phyloP scores from a whole-genome alignment of 2,888 invertebrate genomes.

The Hydroisotoma schaefferi region DNA sequence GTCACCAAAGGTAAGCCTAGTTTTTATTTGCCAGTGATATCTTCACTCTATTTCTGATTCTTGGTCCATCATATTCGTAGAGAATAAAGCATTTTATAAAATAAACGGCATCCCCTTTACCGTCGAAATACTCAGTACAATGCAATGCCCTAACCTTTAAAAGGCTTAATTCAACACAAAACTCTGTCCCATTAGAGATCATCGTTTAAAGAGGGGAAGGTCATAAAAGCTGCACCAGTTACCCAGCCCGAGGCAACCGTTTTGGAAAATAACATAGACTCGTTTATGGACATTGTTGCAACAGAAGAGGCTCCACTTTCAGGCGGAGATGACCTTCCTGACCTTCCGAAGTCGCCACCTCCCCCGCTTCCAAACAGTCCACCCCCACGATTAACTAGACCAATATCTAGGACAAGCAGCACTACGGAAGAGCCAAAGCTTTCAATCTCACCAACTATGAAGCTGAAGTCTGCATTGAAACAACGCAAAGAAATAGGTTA shows the following conservation, averaged over 20 bases:
- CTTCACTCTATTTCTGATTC: no score
- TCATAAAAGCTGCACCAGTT: no score
- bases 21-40: not conserved
- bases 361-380: not conserved
- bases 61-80: no score
- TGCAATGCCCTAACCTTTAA: no score
- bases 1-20: not conserved
- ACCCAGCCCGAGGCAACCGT: no score
- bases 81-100: no score
- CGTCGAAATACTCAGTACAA: no score
- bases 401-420: not conserved
- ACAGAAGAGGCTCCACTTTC: not conserved
- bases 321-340: constrained; percentile 3
- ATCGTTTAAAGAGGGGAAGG: no score
- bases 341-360: constrained; percentile 2
- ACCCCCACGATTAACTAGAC: constrained; percentile 3
- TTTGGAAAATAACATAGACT: not conserved
- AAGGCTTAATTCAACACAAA: no score
- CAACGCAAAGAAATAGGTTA: constrained; percentile 38
- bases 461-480: constrained; percentile 36
- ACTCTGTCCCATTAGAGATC: no score
- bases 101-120: no score
- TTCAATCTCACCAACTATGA: not conserved
- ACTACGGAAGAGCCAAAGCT: not conserved
- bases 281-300: no score